Base-by-base conservation (phyloP, 2,797 vertebrate genomes). In the Argya squamiceps region DNA sequence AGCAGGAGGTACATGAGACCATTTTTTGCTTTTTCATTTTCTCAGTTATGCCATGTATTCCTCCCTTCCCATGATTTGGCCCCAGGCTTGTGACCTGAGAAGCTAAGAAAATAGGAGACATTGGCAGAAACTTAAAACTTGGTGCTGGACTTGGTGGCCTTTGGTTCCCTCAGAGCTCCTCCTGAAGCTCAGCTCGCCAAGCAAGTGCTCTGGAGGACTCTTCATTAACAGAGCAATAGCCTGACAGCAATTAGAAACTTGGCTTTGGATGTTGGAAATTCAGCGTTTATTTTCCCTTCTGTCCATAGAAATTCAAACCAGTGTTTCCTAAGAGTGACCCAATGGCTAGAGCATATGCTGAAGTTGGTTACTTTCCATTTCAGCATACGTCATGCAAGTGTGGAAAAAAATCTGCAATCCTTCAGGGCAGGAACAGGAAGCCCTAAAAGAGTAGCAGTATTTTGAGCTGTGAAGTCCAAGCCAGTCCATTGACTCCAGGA, bases 321-420 rank as follows among this genome's bases (percentile, higher is more conserved):
- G 5, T 63, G 30, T 88, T 92, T 92, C 53, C 43, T 39, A 64
- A 62, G n/a, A 59, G 55, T 59, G 36, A 82, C 70, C 81, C 53
- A 84, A 23, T 62, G 56, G 44, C 36, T 73, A 82, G 74, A 90
- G 39, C 58, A 53, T 34, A 32, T 1, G 1, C 70, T 73, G 70
- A 64, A 26, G 47, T 36, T 79, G 27, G 41, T 91, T 34, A 6
- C 55, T 92, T 95, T 91, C 81, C 41, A 26, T 89, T 96, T 96
- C 13, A 5, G 30, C 36, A 24, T 59, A 21, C 0, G 2, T 24
- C 34, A 14, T 79, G 36, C 0, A 0, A 69, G 29, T 37, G 8
- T 79, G 63, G 70, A 71, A 93, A 83, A 83, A 84, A 78, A n/a
- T 62, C 37, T 0, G 0, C 0, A 7, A 12, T 83, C 24, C 34